phyloP scores from a whole-genome alignment of 2,113 vertebrate species.

The Thalassarche chlororhynchos region DNA sequence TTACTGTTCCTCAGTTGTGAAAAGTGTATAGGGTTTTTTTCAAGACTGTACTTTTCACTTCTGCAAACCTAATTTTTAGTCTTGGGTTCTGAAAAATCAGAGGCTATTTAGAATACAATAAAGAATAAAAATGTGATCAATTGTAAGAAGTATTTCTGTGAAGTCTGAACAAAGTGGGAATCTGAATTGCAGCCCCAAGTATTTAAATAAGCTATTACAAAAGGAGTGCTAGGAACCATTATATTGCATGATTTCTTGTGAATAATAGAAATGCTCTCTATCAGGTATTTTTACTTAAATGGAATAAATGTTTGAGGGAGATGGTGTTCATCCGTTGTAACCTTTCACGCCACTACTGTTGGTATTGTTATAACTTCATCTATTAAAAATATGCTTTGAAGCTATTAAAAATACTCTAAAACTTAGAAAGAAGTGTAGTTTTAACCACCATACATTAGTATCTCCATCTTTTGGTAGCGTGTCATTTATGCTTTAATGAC shows the following conservation, averaged over 20 bases:
- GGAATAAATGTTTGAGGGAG: slow-evolving; percentile 75
- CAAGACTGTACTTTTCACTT: slow-evolving; percentile 53
- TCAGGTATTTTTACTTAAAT: slow-evolving; percentile 79
- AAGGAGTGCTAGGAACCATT: slow-evolving; percentile 74
- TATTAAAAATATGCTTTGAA: slow-evolving; percentile 65
- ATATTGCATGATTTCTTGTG: slow-evolving; percentile 75
- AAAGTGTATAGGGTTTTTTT: not conserved
- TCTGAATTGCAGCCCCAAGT: slow-evolving; percentile 73
- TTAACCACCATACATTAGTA: slow-evolving; percentile 62
- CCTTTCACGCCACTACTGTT: slow-evolving; percentile 71
- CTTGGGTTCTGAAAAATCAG: slow-evolving; percentile 68
- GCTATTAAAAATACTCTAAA: slow-evolving; percentile 68
- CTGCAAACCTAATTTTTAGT: slow-evolving; percentile 57
- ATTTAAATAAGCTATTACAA: slow-evolving; percentile 82
- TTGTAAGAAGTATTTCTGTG: slow-evolving; percentile 70
- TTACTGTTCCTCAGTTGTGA: not conserved
- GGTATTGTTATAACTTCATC: slow-evolving; percentile 69
- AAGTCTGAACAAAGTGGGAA: slow-evolving; percentile 75
- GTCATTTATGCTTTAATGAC: slow-evolving; percentile 68
- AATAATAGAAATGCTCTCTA: slow-evolving; percentile 77
- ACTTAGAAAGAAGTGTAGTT: slow-evolving; percentile 62
- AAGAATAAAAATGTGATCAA: slow-evolving; percentile 74
- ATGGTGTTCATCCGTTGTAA: slow-evolving; percentile 71
- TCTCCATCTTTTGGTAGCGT: slow-evolving; percentile 42
- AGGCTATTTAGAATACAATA: slow-evolving; percentile 68